A percentile compares a stretch with the other conserved stretches of the same genome.
phyloP scores from a whole-genome alignment of 2,797 vertebrate species.

The Helicolenus hilgendorfi region DNA sequence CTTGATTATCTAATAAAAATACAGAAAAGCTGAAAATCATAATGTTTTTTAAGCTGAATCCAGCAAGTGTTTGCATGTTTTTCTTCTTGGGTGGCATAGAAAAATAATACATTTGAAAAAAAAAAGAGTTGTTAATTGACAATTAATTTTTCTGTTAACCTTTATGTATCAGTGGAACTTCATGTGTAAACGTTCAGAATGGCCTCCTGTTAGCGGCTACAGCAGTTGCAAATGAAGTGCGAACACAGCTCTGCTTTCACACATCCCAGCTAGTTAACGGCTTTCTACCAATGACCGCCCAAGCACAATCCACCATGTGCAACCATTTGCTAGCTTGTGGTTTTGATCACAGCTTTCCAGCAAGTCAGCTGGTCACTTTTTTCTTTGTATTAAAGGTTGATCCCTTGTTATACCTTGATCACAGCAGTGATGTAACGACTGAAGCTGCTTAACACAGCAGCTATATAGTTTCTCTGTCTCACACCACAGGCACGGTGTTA shows the following conservation, averaged over 20 bases:
- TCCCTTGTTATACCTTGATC: conserved; percentile 33
- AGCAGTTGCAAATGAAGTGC: background rate
- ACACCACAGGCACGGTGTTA: conserved; percentile 32
- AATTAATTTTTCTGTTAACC: background rate
- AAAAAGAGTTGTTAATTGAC: background rate
- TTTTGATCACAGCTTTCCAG: conserved; percentile 39
- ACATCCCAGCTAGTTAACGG: background rate
- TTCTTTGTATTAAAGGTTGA: background rate
- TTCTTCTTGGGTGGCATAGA: background rate
- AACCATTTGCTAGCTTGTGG: background rate
- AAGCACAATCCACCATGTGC: background rate
- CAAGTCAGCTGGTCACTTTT: background rate
- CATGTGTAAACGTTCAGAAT: background rate
- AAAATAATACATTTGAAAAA: background rate
- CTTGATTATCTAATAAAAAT: background rate
- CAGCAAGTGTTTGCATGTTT: background rate
- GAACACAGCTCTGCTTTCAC: background rate
- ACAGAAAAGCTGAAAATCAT: background rate
- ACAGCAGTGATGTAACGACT: conserved; percentile 28
- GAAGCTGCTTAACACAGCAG: conserved; percentile 25
- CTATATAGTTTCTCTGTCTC: conserved; percentile 29
- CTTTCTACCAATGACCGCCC: background rate
- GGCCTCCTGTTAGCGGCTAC: background rate
- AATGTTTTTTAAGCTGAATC: background rate
- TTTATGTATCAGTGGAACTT: background rate